Conservation (phyloP, 2,888 invertebrate species). For the Copidosoma aretas region DNA sequence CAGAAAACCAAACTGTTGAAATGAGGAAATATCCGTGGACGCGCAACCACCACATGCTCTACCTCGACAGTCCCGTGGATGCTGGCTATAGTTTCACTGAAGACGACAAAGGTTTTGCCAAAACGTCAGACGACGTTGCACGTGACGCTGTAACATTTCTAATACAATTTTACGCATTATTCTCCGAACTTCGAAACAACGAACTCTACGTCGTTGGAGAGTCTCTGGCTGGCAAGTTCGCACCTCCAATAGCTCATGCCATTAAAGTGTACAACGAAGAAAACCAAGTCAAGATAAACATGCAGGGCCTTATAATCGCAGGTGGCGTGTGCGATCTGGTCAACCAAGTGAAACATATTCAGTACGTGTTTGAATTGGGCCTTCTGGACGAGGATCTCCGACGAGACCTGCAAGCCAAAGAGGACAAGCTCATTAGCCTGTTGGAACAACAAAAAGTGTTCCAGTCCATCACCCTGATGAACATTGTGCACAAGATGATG, state of each 20-base stretch:
- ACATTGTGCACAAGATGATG: conserved; percentile 57
- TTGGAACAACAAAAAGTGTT: too few species aligned
- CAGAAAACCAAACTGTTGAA: conserved; percentile 57
- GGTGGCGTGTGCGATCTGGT: conserved; percentile 78
- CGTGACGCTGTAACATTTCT: conserved; percentile 78
- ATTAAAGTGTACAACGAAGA: conserved; percentile 73
- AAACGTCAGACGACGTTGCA: conserved; percentile 80
- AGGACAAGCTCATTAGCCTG: not conserved
- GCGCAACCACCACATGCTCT: conserved; percentile 73
- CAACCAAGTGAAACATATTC: conserved; percentile 75
- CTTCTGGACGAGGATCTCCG: conserved; percentile 52
- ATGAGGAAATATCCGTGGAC: conserved; percentile 73
- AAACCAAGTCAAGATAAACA: conserved; percentile 70
- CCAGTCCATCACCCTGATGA: too few species aligned
- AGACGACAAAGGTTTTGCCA: conserved; percentile 76
- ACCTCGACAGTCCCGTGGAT: conserved; percentile 92
- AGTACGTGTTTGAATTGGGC: conserved; percentile 80
- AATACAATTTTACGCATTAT: conserved; percentile 82
- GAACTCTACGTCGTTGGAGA: conserved; percentile 86
- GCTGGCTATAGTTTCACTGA: conserved; percentile 91
- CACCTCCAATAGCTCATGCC: conserved; percentile 78
- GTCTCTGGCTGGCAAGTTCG: conserved; percentile 81
- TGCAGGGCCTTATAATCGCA: conserved; percentile 75
- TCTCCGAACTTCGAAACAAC: conserved; percentile 73
- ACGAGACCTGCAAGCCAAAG: conserved; percentile 1